Evolutionary conservation across 53 echinoderm and acorn worm species (phyloP).

Genomic region (Astropecten irregularis): DNA sequence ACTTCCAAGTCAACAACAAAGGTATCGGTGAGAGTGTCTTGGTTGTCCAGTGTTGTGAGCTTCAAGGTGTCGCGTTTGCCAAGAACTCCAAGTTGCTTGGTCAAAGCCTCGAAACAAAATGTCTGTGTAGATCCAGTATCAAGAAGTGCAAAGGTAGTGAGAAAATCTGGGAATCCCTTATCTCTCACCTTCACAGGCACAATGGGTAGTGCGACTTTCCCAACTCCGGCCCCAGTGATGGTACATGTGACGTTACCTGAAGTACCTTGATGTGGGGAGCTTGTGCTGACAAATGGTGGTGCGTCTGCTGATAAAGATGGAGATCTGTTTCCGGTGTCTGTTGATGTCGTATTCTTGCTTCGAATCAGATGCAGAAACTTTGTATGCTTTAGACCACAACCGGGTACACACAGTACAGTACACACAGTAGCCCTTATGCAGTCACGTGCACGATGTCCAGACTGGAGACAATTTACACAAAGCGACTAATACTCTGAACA

Average conservation of each 20-base stretch:
- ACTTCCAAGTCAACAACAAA: slow-evolving; percentile 17
- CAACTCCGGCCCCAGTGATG: slow-evolving; percentile 47
- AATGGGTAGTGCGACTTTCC: slow-evolving; percentile 36
- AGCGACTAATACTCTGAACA: slow-evolving; percentile 26
- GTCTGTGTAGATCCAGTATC: slow-evolving; percentile 27
- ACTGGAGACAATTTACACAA: slow-evolving; percentile 65
- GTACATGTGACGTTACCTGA: slow-evolving; percentile 4
- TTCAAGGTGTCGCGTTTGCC: slow-evolving; percentile 28
- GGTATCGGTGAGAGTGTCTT: neutral
- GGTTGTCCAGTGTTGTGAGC: slow-evolving; percentile 45
- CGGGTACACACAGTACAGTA: slow-evolving; percentile 54
- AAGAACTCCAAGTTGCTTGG: slow-evolving; percentile 4
- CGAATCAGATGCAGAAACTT: slow-evolving; percentile 64
- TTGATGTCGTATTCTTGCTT: neutral
- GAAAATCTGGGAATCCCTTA: neutral
- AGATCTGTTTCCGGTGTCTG: neutral
- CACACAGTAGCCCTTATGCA: slow-evolving; percentile 45
- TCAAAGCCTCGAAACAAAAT: slow-evolving; percentile 26
- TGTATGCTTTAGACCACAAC: slow-evolving; percentile 66
- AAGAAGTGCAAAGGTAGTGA: slow-evolving; percentile 33
- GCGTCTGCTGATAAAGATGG: neutral
- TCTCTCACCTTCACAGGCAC: slow-evolving; percentile 22
- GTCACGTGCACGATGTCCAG: slow-evolving; percentile 34
- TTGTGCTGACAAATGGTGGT: neutral
- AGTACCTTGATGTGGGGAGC: neutral